Evolutionary conservation across 2,113 vertebrate species (phyloP).

Genomic region (Cheirogaleus medius): DNA sequence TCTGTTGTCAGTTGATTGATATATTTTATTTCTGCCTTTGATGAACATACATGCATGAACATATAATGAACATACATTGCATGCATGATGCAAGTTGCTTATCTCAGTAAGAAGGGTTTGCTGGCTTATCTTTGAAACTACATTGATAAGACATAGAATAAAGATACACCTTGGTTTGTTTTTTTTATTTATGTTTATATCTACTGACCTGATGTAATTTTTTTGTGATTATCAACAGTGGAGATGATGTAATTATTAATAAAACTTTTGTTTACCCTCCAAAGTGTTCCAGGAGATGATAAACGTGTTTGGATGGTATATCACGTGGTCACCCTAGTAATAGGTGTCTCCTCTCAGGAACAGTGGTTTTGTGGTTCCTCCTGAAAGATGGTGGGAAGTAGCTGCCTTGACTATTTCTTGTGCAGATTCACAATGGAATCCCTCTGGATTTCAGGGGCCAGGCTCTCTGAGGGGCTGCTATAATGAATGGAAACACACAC

Average conservation of each 20-base stretch:
- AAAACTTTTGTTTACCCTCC: neutral
- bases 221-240: neutral
- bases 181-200: neutral
- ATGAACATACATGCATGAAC: neutral
- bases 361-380: neutral
- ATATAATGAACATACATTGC: neutral
- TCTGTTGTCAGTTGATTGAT: neutral
- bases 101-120: neutral
- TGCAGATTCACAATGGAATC: neutral
- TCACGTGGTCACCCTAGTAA: neutral
- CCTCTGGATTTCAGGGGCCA: neutral
- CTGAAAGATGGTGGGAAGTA: neutral
- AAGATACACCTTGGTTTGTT: neutral
- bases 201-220: neutral
- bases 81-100: neutral
- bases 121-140: neutral
- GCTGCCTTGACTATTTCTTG: slow-evolving; percentile 11
- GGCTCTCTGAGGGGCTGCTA: neutral
- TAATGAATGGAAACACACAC: slow-evolving; percentile 68
- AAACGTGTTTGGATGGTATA: neutral
- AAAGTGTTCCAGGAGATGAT: neutral
- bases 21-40: neutral
- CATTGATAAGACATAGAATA: neutral
- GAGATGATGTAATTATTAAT: slow-evolving; percentile 35
- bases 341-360: neutral